Evolutionary conservation across 2,113 vertebrate genomes (phyloP).

Genomic region (Triplophysa rosa): DNA sequence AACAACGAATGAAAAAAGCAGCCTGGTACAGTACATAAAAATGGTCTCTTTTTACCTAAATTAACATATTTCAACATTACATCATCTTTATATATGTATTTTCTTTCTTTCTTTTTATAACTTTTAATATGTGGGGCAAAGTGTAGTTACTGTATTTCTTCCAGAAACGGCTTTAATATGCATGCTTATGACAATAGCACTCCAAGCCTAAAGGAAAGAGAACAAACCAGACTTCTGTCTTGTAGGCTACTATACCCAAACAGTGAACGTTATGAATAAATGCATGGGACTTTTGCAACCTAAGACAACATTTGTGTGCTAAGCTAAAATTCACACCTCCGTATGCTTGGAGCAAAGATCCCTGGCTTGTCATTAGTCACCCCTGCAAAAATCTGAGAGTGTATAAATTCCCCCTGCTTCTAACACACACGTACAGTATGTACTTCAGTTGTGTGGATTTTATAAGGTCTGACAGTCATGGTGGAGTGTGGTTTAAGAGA

Average conservation of each 20-base stretch:
- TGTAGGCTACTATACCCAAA: constrained; percentile 36
- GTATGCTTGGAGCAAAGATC: constrained; percentile 55
- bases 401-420: constrained; percentile 29
- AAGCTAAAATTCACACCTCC: constrained; percentile 57
- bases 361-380: constrained; percentile 59
- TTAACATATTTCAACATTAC: too few species aligned
- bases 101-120: not conserved
- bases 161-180: not conserved
- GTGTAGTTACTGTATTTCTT: too few species aligned
- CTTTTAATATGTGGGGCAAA: too few species aligned
- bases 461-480: constrained; percentile 62
- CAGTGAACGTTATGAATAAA: constrained; percentile 57
- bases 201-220: not conserved
- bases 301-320: constrained; percentile 33
- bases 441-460: constrained; percentile 50
- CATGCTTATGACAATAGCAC: constrained; percentile 2
- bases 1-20: too few species aligned
- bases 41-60: not conserved
- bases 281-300: constrained; percentile 45
- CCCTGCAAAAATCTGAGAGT: not conserved
- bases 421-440: constrained; percentile 32
- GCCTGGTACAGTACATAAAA: not conserved
- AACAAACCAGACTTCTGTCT: not conserved
- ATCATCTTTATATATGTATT: not conserved
- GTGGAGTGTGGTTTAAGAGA: not conserved